Evolutionary conservation across 1,140 invertebrate genomes (phyloP), one percentile per base, ranked within the genome.

Genomic region (Pectinophora gossypiella): DNA sequence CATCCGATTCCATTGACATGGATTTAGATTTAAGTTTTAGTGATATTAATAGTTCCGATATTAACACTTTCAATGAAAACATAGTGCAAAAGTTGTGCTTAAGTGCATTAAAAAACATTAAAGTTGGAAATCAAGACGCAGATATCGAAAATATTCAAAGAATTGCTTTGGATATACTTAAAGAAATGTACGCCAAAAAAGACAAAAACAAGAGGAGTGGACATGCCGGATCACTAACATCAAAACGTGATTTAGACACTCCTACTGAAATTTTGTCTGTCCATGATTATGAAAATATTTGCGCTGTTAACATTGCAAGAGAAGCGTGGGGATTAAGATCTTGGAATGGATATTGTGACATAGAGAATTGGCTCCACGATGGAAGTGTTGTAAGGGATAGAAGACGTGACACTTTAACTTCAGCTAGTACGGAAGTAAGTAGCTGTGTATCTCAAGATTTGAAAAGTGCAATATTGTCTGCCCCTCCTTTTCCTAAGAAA

Each of bases 261-360:
- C 89, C 90, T 52, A 91, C 90, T 42, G 90, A 91, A 64, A 85
- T 91, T 9, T 80, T 91, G 18, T 91, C 91, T 0, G 89, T 91
- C 22, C 91, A 92, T 65, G 92, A 93, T 66, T 93, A 93, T 61
- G 92, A 92, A 72, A 93, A 92, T 71, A 89, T 93, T 47, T 92
- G 91, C 69, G 90, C 91, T 4, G 78, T 92, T 1, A 92, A 92
- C 58, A 90, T 93, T 18, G 91, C 91, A 1, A 77, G 91, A 55
- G 91, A 91, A 61, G 90, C 90, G n/a, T 91, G 90, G 90, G 92
- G 91, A 1, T 85, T 92, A 36, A 81, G 91, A n/a, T 92, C 91
- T 19, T 93, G 91, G 91, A 89, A 89, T 67, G 90, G 89, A 1
- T 91, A 91, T 59, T 90, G 88, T 7, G 91, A 93, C 57, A 92